Evolutionary conservation across 2,888 invertebrate genomes (phyloP).

Genomic region (Andrena hattorfiana): DNA sequence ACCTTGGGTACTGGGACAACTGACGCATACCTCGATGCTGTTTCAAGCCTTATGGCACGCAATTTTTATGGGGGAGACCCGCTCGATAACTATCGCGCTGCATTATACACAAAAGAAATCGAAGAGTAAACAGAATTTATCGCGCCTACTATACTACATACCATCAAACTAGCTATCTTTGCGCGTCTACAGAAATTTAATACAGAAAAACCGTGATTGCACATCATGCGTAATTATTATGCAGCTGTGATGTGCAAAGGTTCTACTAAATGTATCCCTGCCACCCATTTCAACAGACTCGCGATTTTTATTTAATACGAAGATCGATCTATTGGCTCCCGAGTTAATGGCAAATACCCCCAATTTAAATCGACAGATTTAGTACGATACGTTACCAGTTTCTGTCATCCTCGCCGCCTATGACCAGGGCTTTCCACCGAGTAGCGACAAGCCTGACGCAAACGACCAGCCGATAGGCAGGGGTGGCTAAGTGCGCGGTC

Average conservation of each 20-base stretch:
- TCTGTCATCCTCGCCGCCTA: neutral
- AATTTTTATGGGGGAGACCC: neutral
- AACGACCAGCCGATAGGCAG: conserved; percentile 76
- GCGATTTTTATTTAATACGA: too few species aligned
- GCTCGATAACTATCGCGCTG: neutral
- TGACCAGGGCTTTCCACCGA: conserved; percentile 34
- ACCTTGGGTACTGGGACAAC: neutral
- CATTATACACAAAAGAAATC: neutral
- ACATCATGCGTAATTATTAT: too few species aligned
- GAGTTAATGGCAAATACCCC: too few species aligned
- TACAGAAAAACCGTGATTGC: too few species aligned
- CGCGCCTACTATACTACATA: neutral
- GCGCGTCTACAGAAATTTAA: too few species aligned
- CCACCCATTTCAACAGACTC: too few species aligned
- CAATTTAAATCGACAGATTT: neutral
- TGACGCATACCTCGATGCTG: neutral
- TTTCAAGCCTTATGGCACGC: conserved; percentile 6
- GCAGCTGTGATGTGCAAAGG: too few species aligned
- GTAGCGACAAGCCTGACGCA: conserved; percentile 62
- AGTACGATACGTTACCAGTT: neutral
- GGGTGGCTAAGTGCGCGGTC: conserved; percentile 82
- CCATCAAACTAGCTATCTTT: too few species aligned
- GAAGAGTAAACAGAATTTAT: neutral
- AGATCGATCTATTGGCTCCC: too few species aligned
- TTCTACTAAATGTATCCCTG: too few species aligned